Base-by-base conservation (phyloP, 2,113 vertebrate genomes). In the Melanocharis versteri region DNA sequence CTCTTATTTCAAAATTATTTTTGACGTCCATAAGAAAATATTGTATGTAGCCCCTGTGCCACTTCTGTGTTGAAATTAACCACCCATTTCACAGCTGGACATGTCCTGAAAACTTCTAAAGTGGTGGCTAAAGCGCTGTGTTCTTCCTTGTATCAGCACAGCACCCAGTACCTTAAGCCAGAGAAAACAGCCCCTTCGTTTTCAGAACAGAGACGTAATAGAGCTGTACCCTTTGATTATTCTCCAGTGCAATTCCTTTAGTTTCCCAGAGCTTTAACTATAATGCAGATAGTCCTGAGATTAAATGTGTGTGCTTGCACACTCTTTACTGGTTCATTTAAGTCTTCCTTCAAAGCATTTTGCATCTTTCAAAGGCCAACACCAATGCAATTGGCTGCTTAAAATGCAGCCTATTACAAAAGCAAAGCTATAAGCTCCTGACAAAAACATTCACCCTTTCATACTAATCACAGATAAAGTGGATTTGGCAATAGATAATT, bases 361-460 rank as follows among this genome's bases (percentile, higher is more conserved):
- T 94, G 87, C 87, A 94, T 95, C 90, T 96, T 91, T 93, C 91
- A 96, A 97, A 94, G 92, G 69, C 84, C 87, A 96, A 57, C 70
- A 77, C 50, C 84, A 96, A 94, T 84, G 93, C 91, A 97, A 94
- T 7, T 83, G 96, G 87, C 92, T 94, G 76, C 76, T 97, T 95
- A 96, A 96, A 95, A 96, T 94, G 89, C 89, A 94, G 92, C 69
- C 90, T 83, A 89, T 94, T 90, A 95, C 87, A 96, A 94, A 97
- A 92, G 95, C 91, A 92, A 94, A 95, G 90, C 95, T 69, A 82
- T 96, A 97, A 96, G 94, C 95, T 94, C 91, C 87, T 69, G 93
- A 97, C 94, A 97, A 96, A 97, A 96, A 96, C 95, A 93, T 83
- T 95, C 92, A 83, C 82, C 82, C 93, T 96, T 96, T 96, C 87